A percentile compares a stretch with the other conserved stretches of the same genome.
phyloP scores from a whole-genome alignment of 2,797 vertebrate genomes.

The Numenius phaeopus region DNA sequence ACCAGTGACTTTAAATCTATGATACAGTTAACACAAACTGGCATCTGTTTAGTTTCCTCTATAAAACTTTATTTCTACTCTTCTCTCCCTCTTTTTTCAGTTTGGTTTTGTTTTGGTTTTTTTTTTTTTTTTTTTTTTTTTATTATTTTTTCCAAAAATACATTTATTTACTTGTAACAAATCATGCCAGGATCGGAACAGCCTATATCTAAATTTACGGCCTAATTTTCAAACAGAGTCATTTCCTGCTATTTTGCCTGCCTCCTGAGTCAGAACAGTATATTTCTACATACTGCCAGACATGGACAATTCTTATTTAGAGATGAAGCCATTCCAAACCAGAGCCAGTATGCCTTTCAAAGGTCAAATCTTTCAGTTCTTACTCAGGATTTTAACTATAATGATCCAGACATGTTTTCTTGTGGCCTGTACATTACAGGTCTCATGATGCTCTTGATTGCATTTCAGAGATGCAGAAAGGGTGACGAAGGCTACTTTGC shows the following conservation, averaged over 20 bases:
- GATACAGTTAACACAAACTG: not conserved
- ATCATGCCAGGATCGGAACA: slow-evolving; percentile 28
- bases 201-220: slow-evolving; percentile 53
- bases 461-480: not conserved
- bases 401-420: not conserved
- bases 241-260: slow-evolving; percentile 65
- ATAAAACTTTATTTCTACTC: not conserved
- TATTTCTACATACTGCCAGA: slow-evolving; percentile 35
- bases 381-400: slow-evolving; percentile 16
- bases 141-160: slow-evolving; percentile 12
- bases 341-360: not conserved
- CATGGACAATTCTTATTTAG: not conserved
- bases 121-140: not conserved
- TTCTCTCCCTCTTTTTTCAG: not conserved
- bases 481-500: not conserved
- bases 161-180: slow-evolving; percentile 13
- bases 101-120: no score
- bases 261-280: slow-evolving; percentile 49
- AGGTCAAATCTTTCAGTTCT: slow-evolving; percentile 15
- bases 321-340: slow-evolving; percentile 28
- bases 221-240: slow-evolving; percentile 49
- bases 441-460: not conserved
- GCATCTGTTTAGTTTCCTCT: slow-evolving; percentile 6
- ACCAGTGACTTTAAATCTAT: not conserved
- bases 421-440: not conserved